Evolutionary conservation across 1,140 invertebrate genomes (phyloP).

Genomic region (Nautilus pompilius): DNA sequence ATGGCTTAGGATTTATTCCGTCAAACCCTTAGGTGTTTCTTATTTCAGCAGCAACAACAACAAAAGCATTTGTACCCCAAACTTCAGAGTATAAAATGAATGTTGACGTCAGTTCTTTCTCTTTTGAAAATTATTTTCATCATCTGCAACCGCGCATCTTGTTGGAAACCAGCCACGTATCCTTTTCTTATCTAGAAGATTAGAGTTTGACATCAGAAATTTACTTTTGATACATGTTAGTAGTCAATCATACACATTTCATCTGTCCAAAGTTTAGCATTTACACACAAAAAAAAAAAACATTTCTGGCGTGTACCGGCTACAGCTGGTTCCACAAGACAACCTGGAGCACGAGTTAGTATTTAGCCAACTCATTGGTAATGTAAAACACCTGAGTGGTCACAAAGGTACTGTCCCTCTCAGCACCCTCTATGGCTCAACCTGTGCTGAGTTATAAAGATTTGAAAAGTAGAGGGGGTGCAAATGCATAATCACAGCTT

Average conservation of each 20-base stretch:
- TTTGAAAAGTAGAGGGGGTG: neutral
- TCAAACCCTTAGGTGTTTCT: too few relatives aligned
- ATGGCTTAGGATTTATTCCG: too few relatives aligned
- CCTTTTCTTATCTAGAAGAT: slow-evolving; percentile 36
- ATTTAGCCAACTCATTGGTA: neutral
- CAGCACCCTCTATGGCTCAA: too few relatives aligned
- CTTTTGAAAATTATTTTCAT: too few relatives aligned
- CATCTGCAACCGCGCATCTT: slow-evolving; percentile 63
- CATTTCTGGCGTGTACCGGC: neutral
- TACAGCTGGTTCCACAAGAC: neutral
- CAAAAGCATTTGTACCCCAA: too few relatives aligned
- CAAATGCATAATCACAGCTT: neutral
- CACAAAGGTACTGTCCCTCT: too few relatives aligned
- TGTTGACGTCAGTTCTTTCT: too few relatives aligned
- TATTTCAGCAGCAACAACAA: too few relatives aligned
- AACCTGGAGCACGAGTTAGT: neutral
- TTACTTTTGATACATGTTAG: neutral
- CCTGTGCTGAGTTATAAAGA: too few relatives aligned
- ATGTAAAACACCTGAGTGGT: too few relatives aligned
- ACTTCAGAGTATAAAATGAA: too few relatives aligned
- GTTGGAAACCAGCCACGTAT: slow-evolving; percentile 82
- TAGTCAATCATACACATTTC: neutral
- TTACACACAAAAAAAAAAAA: neutral
- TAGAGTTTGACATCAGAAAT: neutral
- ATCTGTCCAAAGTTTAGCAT: neutral